These are phyloP conservation scores for Blomia tropicalis DNA, from an alignment of 2,888 invertebrate genomes.

Conservation along the genomic window DNA sequence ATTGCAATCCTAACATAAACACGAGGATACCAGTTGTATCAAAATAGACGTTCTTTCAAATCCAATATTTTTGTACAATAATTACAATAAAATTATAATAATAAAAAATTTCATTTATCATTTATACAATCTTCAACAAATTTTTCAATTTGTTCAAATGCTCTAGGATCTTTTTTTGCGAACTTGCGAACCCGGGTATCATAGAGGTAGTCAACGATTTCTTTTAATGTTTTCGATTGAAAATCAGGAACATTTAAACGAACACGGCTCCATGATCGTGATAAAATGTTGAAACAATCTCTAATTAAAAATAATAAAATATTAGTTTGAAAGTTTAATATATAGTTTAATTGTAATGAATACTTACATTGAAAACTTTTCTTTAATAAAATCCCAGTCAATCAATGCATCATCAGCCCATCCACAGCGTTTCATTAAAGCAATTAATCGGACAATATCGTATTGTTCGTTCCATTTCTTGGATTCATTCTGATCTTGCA, in stretches of 20 bases:
- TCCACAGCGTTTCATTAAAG: background rate
- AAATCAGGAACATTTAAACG: background rate
- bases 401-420: background rate
- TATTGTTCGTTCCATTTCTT: background rate
- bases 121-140: background rate
- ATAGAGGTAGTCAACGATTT: background rate
- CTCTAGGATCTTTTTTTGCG: background rate
- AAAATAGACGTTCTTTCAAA: no score
- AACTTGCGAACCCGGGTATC: background rate
- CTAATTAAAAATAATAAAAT: no score
- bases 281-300: conserved; percentile 2
- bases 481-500: background rate
- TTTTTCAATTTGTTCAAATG: background rate
- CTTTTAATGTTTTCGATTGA: background rate
- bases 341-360: background rate
- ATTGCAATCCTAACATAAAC: no score
- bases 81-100: no score
- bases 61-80: no score
- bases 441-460: conserved; percentile 1
- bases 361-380: conserved; percentile 9
- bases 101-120: no score
- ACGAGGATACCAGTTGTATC: no score
- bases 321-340: no score
- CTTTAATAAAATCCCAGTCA: conserved; percentile 16
- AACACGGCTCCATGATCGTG: background rate